phyloP scores from a whole-genome alignment of 2,113 vertebrate genomes.

The Thamnaconus septentrionalis region DNA sequence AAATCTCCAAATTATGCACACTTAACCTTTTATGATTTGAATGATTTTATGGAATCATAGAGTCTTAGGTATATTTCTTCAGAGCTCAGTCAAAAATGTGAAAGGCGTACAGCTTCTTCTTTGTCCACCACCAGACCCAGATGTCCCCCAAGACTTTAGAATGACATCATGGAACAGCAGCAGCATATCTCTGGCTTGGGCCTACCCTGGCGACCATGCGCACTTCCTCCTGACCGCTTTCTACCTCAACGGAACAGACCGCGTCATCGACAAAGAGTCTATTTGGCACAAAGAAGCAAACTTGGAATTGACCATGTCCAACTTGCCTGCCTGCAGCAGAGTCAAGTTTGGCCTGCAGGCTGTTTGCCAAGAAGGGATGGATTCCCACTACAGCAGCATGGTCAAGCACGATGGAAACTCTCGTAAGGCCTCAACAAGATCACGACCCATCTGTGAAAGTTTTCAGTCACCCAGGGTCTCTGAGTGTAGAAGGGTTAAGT shows the following conservation, averaged over 20 bases:
- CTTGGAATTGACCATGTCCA: constrained; percentile 32
- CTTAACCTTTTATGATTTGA: too few species aligned
- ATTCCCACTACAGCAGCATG: constrained; percentile 57
- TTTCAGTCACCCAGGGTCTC: too few species aligned
- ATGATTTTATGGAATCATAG: too few species aligned
- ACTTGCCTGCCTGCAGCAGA: constrained; percentile 61
- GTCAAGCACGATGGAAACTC: constrained; percentile 57
- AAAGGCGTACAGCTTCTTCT: neutral
- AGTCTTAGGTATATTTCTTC: neutral
- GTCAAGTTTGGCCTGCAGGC: constrained; percentile 68
- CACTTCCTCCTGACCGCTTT: constrained; percentile 61
- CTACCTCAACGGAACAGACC: constrained; percentile 49
- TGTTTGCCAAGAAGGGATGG: constrained; percentile 49
- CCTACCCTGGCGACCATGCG: constrained; percentile 54
- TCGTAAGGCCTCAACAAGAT: constrained; percentile 32
- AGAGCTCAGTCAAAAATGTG: neutral
- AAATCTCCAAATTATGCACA: too few species aligned
- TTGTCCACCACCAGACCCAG: constrained; percentile 54
- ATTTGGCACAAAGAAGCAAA: constrained; percentile 10
- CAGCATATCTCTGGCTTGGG: constrained; percentile 65
- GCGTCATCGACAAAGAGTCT: constrained; percentile 26
- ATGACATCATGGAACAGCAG: constrained; percentile 53
- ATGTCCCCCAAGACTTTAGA: constrained; percentile 51
- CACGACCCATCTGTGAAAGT: neutral
- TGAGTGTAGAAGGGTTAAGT: too few species aligned